These are phyloP conservation scores for Sinocyclocheilus anophthalmus DNA, from an alignment of 2,113 vertebrate genomes.

Conservation along the genomic window DNA sequence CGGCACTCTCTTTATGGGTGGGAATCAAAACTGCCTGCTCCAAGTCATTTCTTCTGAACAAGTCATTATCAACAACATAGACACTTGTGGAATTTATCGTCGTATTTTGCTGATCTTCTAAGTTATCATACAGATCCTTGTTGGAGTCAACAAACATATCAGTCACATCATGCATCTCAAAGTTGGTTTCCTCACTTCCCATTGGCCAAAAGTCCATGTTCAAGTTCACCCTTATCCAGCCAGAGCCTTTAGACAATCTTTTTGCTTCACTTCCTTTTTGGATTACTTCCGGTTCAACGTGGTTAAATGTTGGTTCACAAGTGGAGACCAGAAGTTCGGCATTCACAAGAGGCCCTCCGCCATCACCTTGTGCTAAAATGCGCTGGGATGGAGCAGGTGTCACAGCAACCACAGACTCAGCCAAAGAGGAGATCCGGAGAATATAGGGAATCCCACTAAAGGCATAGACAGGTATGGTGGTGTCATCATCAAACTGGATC, in stretches of 20 bases:
- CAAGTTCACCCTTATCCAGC: constrained; percentile 81
- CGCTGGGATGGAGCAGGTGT: constrained; percentile 54
- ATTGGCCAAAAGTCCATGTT: constrained; percentile 63
- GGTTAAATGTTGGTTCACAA: constrained; percentile 67
- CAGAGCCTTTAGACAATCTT: constrained; percentile 76
- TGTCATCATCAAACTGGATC: constrained; percentile 86
- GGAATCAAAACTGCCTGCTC: constrained; percentile 67
- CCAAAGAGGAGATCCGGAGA: constrained; percentile 77
- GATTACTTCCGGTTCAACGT: constrained; percentile 61
- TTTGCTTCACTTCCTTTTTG: constrained; percentile 65
- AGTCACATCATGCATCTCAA: constrained; percentile 64
- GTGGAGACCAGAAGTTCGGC: constrained; percentile 71
- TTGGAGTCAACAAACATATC: constrained; percentile 64
- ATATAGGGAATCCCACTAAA: constrained; percentile 75
- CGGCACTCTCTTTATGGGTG: constrained; percentile 56
- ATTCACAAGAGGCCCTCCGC: constrained; percentile 69
- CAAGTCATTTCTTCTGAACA: constrained; percentile 57
- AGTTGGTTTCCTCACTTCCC: constrained; percentile 55
- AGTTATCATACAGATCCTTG: constrained; percentile 40
- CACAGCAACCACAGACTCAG: constrained; percentile 74
- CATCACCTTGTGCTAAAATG: constrained; percentile 74
- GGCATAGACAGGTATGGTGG: constrained; percentile 78
- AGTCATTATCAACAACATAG: constrained; percentile 45
- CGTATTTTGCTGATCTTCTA: constrained; percentile 25
- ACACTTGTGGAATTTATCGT: constrained; percentile 39